Percentiles rank a stretch among this genome's conserved stretches.
Conservation (phyloP, 2,113 vertebrate genomes). For the Spilogale gracilis region DNA sequence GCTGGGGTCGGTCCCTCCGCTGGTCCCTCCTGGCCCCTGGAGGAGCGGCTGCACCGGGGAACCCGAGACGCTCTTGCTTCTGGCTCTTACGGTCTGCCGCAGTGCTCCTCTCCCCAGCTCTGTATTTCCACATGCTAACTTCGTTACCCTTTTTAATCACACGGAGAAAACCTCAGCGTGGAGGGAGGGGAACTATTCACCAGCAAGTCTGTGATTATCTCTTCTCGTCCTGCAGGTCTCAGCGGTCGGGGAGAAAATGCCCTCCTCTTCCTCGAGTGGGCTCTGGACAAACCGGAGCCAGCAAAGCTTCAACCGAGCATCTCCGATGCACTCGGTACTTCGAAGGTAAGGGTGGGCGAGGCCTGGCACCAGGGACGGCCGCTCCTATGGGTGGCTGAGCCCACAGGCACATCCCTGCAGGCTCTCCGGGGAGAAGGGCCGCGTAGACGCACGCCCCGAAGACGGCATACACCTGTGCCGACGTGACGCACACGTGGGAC, state of each 20-base stretch:
- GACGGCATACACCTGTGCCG: accelerated
- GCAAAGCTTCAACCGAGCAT: accelerated
- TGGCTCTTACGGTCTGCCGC: neutral
- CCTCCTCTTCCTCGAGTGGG: neutral
- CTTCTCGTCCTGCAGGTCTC: neutral
- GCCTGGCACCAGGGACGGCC: accelerated
- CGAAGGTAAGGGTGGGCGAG: accelerated
- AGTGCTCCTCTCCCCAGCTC: accelerated
- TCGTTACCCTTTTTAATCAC: neutral
- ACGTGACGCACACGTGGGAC: accelerated
- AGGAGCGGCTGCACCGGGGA: neutral
- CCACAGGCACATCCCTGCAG: accelerated
- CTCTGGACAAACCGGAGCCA: neutral
- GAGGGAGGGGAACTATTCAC: too few species aligned
- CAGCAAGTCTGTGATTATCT: accelerated
- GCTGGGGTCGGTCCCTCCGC: accelerated
- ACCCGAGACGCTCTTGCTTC: accelerated
- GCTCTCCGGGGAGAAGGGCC: too few species aligned
- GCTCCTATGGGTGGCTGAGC: accelerated
- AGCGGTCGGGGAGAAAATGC: accelerated
- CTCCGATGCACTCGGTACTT: accelerated
- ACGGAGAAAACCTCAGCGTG: neutral
- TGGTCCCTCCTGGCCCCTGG: accelerated
- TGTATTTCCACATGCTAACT: neutral
- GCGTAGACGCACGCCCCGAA: accelerated